These are phyloP conservation scores for Sarotherodon lohbergeri DNA, from an alignment of 2,113 vertebrate species.

Conservation along the genomic window DNA sequence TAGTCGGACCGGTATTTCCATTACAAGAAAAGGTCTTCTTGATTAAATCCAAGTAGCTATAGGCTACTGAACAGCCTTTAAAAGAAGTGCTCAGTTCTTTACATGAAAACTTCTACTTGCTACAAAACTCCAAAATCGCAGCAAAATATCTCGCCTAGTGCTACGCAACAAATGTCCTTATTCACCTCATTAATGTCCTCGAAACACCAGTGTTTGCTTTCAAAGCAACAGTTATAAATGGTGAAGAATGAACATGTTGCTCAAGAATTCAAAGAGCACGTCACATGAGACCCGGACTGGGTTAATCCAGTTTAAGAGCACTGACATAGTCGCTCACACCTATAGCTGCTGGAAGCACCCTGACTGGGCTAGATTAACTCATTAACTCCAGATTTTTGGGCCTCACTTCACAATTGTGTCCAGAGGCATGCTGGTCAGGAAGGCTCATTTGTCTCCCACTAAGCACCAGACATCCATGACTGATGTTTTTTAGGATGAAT, in stretches of 20 bases:
- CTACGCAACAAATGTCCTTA: background rate
- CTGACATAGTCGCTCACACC: background rate
- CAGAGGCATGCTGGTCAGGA: background rate
- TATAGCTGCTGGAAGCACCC: background rate
- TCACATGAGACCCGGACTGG: background rate
- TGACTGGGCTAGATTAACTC: background rate
- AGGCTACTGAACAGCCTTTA: background rate
- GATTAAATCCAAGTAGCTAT: background rate
- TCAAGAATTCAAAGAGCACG: background rate
- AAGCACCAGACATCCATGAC: background rate
- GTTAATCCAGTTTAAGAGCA: background rate
- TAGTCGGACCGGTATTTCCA: background rate
- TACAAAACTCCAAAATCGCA: background rate
- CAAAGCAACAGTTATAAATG: background rate
- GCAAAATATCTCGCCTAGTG: background rate
- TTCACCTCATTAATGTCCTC: background rate
- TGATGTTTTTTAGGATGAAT: background rate
- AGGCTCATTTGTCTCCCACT: background rate
- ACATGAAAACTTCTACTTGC: background rate
- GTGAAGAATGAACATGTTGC: background rate
- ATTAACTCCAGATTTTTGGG: background rate
- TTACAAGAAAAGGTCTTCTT: background rate
- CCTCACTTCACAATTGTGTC: background rate
- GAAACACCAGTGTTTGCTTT: background rate
- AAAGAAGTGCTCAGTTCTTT: background rate